These are phyloP conservation scores for Agrotis ipsilon DNA, from an alignment of 2,888 invertebrate genomes.

Conservation along the genomic window DNA sequence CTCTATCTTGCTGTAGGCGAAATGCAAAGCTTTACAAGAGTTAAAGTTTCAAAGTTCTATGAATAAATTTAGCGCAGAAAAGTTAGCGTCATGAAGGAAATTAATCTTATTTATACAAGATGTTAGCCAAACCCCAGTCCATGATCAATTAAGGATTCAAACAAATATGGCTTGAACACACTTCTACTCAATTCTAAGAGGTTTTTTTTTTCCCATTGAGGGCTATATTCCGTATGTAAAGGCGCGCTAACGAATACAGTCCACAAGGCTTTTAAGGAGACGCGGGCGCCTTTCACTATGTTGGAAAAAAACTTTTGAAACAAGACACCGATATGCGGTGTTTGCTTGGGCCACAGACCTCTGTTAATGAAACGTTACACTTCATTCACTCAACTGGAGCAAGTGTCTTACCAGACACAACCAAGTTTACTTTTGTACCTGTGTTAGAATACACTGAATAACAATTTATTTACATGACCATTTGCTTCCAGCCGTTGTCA, in stretches of 20 bases:
- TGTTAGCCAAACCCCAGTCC: conserved; percentile 24
- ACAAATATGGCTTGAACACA: conserved; percentile 56
- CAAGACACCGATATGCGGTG: conserved; percentile 85
- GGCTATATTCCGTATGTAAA: conserved; percentile 77
- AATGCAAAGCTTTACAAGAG: conserved; percentile 26
- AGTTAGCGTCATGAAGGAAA: background rate
- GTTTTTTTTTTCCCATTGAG: conserved; percentile 74
- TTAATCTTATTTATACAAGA: conserved; percentile 5
- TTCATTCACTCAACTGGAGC: conserved; percentile 84
- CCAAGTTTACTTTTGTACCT: conserved; percentile 64
- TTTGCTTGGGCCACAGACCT: conserved; percentile 80
- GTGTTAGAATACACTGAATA: conserved; percentile 48
- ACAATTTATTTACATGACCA: conserved; percentile 48
- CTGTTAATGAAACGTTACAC: conserved; percentile 86
- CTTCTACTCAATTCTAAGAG: conserved; percentile 49
- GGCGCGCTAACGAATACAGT: conserved; percentile 83
- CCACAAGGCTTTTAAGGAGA: conserved; percentile 88
- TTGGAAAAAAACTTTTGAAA: conserved; percentile 82
- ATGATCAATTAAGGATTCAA: conserved; percentile 50
- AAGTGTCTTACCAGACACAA: conserved; percentile 71
- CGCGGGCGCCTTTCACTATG: conserved; percentile 86
- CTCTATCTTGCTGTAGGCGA: conserved; percentile 38
- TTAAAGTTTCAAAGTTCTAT: conserved; percentile 9
- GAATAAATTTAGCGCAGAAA: conserved; percentile 8
- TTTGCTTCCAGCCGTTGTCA: conserved; percentile 45